Conservation (phyloP, 1,140 invertebrate species). For the Conus betulinus region DNA sequence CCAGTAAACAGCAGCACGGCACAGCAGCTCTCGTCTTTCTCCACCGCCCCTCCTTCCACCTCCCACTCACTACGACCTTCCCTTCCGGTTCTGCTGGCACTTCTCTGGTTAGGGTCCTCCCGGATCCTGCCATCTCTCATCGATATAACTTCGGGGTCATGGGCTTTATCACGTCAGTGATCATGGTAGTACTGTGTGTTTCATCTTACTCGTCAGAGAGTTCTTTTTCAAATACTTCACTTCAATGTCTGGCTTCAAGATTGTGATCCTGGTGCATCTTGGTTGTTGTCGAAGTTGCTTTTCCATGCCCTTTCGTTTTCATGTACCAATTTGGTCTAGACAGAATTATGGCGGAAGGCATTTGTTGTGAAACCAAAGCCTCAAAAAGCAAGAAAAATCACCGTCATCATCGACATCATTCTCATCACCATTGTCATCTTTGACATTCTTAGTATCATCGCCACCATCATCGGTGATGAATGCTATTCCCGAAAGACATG, state of each 20-base stretch:
- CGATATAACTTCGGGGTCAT: not conserved
- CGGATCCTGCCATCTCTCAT: not conserved
- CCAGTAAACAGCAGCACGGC: conserved; percentile 47
- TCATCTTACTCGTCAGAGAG: no score
- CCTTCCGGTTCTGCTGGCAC: not conserved
- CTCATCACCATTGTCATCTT: not conserved
- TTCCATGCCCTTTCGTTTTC: no score
- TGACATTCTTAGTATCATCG: not conserved
- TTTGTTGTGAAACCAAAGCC: no score
- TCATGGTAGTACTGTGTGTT: not conserved
- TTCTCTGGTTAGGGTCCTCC: not conserved
- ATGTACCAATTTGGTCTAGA: no score
- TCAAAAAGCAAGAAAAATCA: no score
- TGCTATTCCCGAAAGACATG: no score
- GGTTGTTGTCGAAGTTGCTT: not conserved
- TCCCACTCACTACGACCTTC: not conserved
- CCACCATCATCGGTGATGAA: no score
- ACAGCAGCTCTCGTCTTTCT: conserved; percentile 38
- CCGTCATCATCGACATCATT: not conserved
- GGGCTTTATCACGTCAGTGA: not conserved
- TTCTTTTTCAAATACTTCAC: no score
- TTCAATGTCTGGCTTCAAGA: no score
- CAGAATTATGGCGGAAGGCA: no score
- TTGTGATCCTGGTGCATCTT: not conserved
- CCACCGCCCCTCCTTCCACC: not conserved